phyloP scores from a whole-genome alignment of 2,797 vertebrate genomes.

The Pseudopleuronectes americanus region DNA sequence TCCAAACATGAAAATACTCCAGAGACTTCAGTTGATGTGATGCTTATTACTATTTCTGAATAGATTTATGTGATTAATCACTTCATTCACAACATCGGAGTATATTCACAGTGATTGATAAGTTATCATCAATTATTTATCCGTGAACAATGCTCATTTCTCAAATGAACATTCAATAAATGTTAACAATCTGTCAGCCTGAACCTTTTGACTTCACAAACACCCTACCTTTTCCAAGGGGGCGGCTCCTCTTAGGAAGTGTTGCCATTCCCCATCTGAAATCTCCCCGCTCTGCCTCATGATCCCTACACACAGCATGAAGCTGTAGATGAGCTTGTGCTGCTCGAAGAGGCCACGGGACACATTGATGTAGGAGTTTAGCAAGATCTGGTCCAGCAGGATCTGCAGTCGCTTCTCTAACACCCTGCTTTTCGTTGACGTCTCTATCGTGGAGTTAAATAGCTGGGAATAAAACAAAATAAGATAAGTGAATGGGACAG shows the following conservation, averaged over 20 bases:
- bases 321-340: slow-evolving; percentile 89
- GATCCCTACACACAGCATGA: slow-evolving; percentile 86
- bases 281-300: slow-evolving; percentile 80
- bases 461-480: slow-evolving; percentile 65
- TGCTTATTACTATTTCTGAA: no score
- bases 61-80: no score
- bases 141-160: background rate
- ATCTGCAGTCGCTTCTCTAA: slow-evolving; percentile 79
- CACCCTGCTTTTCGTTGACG: slow-evolving; percentile 72
- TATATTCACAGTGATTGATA: background rate
- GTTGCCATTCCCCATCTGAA: slow-evolving; percentile 83
- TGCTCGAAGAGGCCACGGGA: slow-evolving; percentile 87
- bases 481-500: background rate
- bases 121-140: background rate
- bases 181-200: background rate
- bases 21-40: no score
- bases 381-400: slow-evolving; percentile 82
- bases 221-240: slow-evolving; percentile 80
- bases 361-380: slow-evolving; percentile 80
- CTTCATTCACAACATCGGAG: background rate
- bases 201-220: background rate
- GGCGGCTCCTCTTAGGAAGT: slow-evolving; percentile 81
- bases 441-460: slow-evolving; percentile 85
- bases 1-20: no score
- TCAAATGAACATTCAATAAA: background rate